Evolutionary conservation across 2,888 invertebrate species (phyloP), one percentile per base, ranked within the genome.

Genomic region (Psococerastis gibbosa): DNA sequence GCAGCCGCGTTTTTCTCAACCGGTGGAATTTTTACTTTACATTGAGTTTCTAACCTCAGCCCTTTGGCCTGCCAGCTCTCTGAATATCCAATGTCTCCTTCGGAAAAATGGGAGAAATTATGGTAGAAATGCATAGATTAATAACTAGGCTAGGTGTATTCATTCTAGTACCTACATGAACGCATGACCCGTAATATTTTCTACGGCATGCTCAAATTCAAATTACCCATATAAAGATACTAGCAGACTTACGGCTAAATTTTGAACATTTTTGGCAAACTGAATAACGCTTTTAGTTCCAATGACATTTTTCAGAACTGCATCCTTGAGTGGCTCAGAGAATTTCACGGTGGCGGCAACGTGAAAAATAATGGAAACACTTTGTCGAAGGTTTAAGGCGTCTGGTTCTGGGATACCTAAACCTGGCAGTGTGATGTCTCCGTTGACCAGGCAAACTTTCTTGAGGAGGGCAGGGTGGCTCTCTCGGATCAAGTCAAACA

Each of bases 281-380:
- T 75, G 68, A 52, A 84, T 63, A 43, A 84, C 62, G 22, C 74
- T 63, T 50, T 75, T 70, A 3, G 80, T 79, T 43, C 79, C 81
- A 20, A 75, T 61, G 45, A 85, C 73, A 58, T 85, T 85, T 67
- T 83, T 78, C 48, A 75, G 71, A 2, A 82, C 70, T 0, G 83
- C 78, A 11, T 71, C 61, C 56, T 71, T 68, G 35, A 85, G 67
- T 1, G 73, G 71, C 57, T 84, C 84, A 58, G 84, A 79, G 55
- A 85, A 85, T 60, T 77, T 75, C 38, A 85, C 73, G 0, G 83
- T 84, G 1, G 84, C 85, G 0, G 84, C 85, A 18, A 78, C 76
- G 60, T 85, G 84, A 61, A 85, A 81, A 18, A 85, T 80, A 27
- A 85, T 64, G 2, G 78, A 71, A 11, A 83, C 75, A 58, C 73